Percentiles rank a stretch among this genome's conserved stretches.
These are phyloP conservation scores for Formicarius rufipectus DNA, from an alignment of 2,113 vertebrate genomes.

Conservation along the genomic window DNA sequence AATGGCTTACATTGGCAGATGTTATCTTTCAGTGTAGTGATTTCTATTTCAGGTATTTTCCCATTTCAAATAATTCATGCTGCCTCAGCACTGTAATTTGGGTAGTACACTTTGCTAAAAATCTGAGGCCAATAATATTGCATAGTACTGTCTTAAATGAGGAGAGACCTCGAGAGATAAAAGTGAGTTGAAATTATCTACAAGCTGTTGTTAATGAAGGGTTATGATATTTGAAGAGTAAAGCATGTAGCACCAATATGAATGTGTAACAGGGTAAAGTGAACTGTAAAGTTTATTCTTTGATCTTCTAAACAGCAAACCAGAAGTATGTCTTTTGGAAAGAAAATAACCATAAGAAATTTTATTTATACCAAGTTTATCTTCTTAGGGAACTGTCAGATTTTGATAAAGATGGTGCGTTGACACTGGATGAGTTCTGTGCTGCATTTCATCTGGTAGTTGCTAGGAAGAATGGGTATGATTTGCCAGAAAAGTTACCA, in stretches of 20 bases:
- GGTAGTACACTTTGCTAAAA: background rate
- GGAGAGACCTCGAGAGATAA: background rate
- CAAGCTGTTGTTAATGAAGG: background rate
- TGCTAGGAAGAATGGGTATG: conserved; percentile 97
- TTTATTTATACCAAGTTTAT: conserved; percentile 56
- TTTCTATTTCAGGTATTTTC: background rate
- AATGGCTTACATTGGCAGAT: background rate
- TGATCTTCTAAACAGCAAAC: background rate
- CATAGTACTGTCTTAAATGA: background rate
- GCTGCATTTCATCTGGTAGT: conserved; percentile 98
- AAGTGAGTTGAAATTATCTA: background rate
- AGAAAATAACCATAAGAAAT: background rate
- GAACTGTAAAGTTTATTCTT: background rate
- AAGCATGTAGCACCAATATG: background rate
- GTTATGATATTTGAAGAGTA: background rate
- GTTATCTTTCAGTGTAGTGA: background rate
- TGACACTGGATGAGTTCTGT: conserved; percentile 98
- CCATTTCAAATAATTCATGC: background rate
- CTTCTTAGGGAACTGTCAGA: conserved; percentile 94
- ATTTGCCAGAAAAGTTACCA: conserved; percentile 96
- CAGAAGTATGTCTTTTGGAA: background rate
- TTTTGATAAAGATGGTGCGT: conserved; percentile 97
- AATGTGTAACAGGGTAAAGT: background rate
- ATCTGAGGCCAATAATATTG: background rate
- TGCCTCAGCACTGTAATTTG: background rate